A percentile compares a stretch with the other conserved stretches of the same genome.
Conservation (phyloP, 2,113 vertebrate genomes). For the Equus przewalskii region DNA sequence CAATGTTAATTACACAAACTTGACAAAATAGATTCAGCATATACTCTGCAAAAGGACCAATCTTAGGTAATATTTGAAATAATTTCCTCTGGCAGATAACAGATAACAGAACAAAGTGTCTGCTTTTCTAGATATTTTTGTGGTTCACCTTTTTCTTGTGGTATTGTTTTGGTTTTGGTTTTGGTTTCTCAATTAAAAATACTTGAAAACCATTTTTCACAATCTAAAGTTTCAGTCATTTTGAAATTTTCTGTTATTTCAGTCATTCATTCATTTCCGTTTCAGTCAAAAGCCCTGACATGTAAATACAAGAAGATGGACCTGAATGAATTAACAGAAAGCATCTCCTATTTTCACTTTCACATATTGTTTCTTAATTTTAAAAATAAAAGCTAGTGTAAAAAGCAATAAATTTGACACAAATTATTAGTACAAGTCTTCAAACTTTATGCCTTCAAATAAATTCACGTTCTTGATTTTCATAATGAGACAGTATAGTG, state of each 20-base stretch:
- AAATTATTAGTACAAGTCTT: background rate
- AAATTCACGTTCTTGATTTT: conserved; percentile 14
- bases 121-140: background rate
- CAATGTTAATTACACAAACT: background rate
- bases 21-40: background rate
- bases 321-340: background rate
- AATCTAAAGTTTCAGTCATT: conserved; percentile 20
- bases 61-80: conserved; percentile 12
- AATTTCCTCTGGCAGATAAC: conserved; percentile 10
- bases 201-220: conserved; percentile 13
- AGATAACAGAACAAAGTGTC: background rate
- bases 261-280: background rate
- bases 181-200: background rate
- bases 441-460: background rate
- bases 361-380: background rate
- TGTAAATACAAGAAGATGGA: background rate
- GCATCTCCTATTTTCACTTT: background rate
- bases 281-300: background rate
- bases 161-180: background rate
- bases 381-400: conserved; percentile 31
- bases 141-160: background rate
- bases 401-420: background rate
- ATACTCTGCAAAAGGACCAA: background rate
- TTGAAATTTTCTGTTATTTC: background rate
- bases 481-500: background rate